These are phyloP conservation scores for Hydroisotoma schaefferi DNA, from an alignment of 2,888 invertebrate genomes.

Conservation along the genomic window DNA sequence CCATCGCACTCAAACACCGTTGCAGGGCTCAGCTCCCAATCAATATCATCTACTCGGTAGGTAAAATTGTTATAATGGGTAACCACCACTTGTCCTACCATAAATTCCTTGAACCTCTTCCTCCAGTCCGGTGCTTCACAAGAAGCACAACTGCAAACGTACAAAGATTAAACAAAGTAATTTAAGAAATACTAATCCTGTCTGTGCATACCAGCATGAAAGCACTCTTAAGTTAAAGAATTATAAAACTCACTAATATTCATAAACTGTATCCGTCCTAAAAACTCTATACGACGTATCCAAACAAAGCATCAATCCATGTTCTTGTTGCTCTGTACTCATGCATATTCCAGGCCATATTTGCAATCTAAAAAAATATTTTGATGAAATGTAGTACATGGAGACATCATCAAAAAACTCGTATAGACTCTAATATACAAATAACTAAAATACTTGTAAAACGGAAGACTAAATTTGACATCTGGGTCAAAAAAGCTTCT, in stretches of 20 bases:
- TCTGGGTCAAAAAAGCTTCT: constrained; percentile 73
- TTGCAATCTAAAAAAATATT: constrained; percentile 70
- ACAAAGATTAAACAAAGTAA: background rate
- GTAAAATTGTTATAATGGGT: constrained; percentile 87
- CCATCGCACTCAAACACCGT: constrained; percentile 61
- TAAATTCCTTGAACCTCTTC: constrained; percentile 50
- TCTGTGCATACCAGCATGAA: background rate
- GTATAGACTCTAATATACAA: background rate
- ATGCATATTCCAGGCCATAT: constrained; percentile 91
- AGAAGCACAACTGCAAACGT: no score
- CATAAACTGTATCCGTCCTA: constrained; percentile 68
- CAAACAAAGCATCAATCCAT: constrained; percentile 78
- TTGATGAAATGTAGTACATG: background rate
- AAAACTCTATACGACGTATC: constrained; percentile 83
- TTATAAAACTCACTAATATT: constrained; percentile 28
- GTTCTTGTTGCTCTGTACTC: constrained; percentile 79
- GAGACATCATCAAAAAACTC: background rate
- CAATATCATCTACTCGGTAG: constrained; percentile 81
- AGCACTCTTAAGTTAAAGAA: background rate
- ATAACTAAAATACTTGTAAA: constrained; percentile 57
- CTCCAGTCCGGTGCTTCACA: no score
- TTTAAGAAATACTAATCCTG: background rate
- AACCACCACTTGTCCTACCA: constrained; percentile 63
- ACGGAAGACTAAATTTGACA: constrained; percentile 57
- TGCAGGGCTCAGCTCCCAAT: constrained; percentile 68